phyloP scores from a whole-genome alignment of 2,888 invertebrate species.

The Amphipoea lucens region DNA sequence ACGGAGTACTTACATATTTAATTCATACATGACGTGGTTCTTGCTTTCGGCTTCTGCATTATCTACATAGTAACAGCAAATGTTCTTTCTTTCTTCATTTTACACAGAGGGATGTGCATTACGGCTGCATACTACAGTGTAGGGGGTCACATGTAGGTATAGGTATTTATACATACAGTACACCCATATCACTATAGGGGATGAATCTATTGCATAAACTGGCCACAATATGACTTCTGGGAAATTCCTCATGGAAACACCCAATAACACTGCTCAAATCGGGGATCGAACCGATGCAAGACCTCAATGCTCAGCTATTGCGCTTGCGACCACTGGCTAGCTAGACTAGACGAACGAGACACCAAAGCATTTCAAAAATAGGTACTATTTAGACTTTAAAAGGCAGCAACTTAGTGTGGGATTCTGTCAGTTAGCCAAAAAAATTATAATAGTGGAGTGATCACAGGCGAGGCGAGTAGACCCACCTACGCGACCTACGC shows the following conservation, averaged over 20 bases:
- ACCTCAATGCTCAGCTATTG: background rate
- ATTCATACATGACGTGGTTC: slow-evolving; percentile 18
- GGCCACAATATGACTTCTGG: background rate
- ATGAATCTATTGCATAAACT: background rate
- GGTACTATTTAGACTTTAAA: background rate
- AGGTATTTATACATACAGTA: too few species aligned
- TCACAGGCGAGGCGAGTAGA: background rate
- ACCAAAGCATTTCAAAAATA: background rate
- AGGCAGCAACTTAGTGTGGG: background rate
- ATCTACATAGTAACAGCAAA: background rate
- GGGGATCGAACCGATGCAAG: background rate
- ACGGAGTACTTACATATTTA: background rate
- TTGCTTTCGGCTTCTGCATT: background rate
- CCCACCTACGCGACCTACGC: background rate
- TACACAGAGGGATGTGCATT: background rate
- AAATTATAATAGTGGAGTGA: background rate
- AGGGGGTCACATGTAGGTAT: too few species aligned
- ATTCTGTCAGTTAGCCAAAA: background rate
- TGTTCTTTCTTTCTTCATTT: background rate
- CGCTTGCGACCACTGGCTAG: background rate
- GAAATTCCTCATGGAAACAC: background rate
- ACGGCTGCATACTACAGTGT: too few species aligned
- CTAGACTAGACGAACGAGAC: background rate
- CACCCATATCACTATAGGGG: too few species aligned
- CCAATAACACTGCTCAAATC: background rate